Conservation (phyloP, 2,888 invertebrate genomes). For the Noctua comes region DNA sequence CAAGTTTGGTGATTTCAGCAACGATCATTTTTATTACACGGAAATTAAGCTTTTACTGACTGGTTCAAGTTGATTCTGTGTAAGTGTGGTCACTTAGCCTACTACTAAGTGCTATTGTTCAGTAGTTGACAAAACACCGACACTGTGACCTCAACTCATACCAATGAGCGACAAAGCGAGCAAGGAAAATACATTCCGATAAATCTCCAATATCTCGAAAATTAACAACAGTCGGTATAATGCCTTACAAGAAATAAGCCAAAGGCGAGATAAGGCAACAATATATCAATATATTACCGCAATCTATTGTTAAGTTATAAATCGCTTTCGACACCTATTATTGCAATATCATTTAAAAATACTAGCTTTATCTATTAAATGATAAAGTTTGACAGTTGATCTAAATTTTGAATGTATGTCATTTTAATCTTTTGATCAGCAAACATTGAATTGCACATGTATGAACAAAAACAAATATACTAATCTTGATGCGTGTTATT, state of each 20-base stretch:
- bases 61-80: no score
- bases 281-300: conserved; percentile 58
- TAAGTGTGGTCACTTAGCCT: no score
- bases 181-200: conserved; percentile 54
- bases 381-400: conserved; percentile 49
- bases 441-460: conserved; percentile 60
- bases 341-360: conserved; percentile 64
- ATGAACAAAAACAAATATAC: conserved; percentile 59
- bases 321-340: conserved; percentile 66
- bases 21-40: no score
- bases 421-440: conserved; percentile 62
- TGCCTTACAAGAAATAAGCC: conserved; percentile 59
- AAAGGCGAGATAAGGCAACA: conserved; percentile 59
- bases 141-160: conserved; percentile 30
- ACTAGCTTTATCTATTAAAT: conserved; percentile 53
- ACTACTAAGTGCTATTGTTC: background rate
- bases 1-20: no score
- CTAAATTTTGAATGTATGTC: conserved; percentile 48
- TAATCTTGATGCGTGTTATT: conserved; percentile 66
- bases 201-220: conserved; percentile 47
- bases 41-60: no score
- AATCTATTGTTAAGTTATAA: conserved; percentile 66
- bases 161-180: conserved; percentile 41
- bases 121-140: conserved; percentile 2
- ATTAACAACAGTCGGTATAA: conserved; percentile 42